These are phyloP conservation scores for Onthophagus taurus DNA, from an alignment of 1,140 invertebrate genomes.

Conservation along the genomic window DNA sequence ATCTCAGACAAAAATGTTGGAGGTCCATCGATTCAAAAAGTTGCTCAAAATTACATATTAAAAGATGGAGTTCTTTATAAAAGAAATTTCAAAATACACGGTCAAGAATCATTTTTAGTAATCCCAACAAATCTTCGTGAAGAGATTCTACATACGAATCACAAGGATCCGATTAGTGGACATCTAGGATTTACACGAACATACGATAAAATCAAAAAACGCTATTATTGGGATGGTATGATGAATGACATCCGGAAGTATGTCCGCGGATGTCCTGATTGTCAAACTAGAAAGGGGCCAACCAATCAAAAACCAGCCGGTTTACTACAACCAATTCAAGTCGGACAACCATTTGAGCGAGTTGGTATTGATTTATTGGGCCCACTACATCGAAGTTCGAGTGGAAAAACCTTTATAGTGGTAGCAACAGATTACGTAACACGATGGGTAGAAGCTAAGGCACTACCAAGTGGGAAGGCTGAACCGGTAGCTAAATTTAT, in stretches of 20 bases:
- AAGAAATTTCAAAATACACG: too few relatives aligned
- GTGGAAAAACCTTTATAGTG: constrained; percentile 21
- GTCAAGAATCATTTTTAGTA: too few relatives aligned
- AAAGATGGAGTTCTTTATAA: too few relatives aligned
- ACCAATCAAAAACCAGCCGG: constrained; percentile 14
- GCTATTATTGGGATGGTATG: constrained; percentile 21
- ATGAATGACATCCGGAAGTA: constrained; percentile 22
- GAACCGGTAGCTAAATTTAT: constrained; percentile 22
- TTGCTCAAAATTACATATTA: too few relatives aligned
- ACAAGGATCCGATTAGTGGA: background rate
- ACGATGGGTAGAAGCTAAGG: constrained; percentile 22
- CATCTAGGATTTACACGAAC: constrained; percentile 8
- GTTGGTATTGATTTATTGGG: constrained; percentile 23
- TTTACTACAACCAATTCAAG: constrained; percentile 17
- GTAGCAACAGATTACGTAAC: constrained; percentile 27
- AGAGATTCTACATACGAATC: background rate
- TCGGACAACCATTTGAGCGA: constrained; percentile 12
- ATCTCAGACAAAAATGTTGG: background rate
- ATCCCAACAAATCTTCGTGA: too few relatives aligned
- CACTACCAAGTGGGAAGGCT: constrained; percentile 14
- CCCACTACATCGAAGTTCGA: constrained; percentile 18
- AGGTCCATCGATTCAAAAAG: too few relatives aligned
- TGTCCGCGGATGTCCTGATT: constrained; percentile 23
- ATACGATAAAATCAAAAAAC: constrained; percentile 17
- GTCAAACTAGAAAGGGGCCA: constrained; percentile 17